Conservation (phyloP, 2,888 invertebrate genomes). For the Trichacis sp. region DNA sequence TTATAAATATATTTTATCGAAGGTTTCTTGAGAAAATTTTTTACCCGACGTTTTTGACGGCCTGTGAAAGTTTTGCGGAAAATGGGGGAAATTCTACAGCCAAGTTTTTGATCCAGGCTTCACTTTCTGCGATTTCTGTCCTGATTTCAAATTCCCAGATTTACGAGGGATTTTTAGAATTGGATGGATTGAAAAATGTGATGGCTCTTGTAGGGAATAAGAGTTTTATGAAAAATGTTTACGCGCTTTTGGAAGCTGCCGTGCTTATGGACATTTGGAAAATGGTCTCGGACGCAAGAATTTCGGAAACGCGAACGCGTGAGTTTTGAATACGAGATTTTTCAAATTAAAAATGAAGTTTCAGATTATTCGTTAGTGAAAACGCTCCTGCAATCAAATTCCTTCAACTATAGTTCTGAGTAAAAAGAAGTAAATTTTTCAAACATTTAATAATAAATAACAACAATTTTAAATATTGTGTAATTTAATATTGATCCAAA, state of each 20-base stretch:
- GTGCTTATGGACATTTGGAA: conserved; percentile 74
- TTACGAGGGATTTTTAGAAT: conserved; percentile 74
- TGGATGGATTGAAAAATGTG: conserved; percentile 73
- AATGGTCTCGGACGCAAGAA: conserved; percentile 37
- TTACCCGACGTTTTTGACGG: conserved; percentile 74
- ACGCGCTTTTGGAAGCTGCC: conserved; percentile 74
- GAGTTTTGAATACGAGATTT: too few relatives aligned
- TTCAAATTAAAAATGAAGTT: too few relatives aligned
- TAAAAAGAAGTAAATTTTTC: too few relatives aligned
- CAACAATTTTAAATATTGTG: too few relatives aligned
- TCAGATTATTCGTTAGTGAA: too few relatives aligned
- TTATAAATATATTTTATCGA: too few relatives aligned
- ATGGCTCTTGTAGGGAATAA: conserved; percentile 71
- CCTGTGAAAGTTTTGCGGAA: conserved; percentile 69
- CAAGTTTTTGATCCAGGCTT: conserved; percentile 74
- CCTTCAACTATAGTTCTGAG: too few relatives aligned
- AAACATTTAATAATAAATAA: too few relatives aligned
- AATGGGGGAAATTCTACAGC: conserved; percentile 70
- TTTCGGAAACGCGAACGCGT: neutral
- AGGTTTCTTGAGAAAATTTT: conserved; percentile 74
- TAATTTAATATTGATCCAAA: too few relatives aligned
- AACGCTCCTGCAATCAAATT: too few relatives aligned
- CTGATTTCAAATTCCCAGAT: conserved; percentile 72
- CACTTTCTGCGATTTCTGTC: conserved; percentile 74
- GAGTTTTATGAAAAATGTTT: conserved; percentile 74